Percentiles rank a stretch among this genome's conserved stretches.
Conservation (phyloP, 2,888 invertebrate genomes). For the Meliscaeva auricollis region DNA sequence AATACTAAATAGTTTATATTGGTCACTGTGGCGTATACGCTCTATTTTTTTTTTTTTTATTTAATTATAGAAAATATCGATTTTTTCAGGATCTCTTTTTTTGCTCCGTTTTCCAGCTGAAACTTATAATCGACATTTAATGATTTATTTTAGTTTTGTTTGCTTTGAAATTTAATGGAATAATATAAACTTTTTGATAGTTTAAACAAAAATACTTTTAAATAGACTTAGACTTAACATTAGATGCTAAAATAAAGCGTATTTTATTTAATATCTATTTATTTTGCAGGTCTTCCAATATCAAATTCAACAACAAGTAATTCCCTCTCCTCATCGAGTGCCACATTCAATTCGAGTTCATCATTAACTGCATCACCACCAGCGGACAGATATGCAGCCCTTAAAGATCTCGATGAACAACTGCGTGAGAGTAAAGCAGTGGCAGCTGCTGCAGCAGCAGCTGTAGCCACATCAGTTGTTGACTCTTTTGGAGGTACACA, state of each 20-base stretch:
- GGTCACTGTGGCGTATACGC: constrained; percentile 9
- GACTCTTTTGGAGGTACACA: constrained; percentile 78
- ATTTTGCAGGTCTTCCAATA: constrained; percentile 63
- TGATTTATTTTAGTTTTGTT: background rate
- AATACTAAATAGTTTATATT: too few relatives aligned
- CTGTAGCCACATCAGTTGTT: constrained; percentile 77
- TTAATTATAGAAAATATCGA: too few relatives aligned
- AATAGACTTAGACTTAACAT: too few relatives aligned
- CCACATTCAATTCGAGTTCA: constrained; percentile 79
- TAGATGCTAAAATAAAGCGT: too few relatives aligned
- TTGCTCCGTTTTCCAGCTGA: too few relatives aligned
- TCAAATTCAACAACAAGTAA: constrained; percentile 77
- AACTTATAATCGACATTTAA: too few relatives aligned
- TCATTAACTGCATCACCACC: constrained; percentile 81
- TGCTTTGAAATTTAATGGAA: background rate
- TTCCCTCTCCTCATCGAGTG: constrained; percentile 77
- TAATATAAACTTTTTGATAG: background rate
- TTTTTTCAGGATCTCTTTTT: too few relatives aligned
- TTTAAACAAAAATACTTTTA: too few relatives aligned
- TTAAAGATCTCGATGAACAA: constrained; percentile 95
- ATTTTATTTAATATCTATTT: background rate
- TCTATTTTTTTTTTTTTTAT: background rate
- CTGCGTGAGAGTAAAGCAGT: constrained; percentile 85
- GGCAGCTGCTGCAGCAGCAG: constrained; percentile 78
- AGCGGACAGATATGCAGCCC: constrained; percentile 97